A percentile compares a stretch with the other conserved stretches of the same genome.
These are phyloP conservation scores for Atrina japonica DNA, from an alignment of 2,888 invertebrate genomes.

Conservation along the genomic window DNA sequence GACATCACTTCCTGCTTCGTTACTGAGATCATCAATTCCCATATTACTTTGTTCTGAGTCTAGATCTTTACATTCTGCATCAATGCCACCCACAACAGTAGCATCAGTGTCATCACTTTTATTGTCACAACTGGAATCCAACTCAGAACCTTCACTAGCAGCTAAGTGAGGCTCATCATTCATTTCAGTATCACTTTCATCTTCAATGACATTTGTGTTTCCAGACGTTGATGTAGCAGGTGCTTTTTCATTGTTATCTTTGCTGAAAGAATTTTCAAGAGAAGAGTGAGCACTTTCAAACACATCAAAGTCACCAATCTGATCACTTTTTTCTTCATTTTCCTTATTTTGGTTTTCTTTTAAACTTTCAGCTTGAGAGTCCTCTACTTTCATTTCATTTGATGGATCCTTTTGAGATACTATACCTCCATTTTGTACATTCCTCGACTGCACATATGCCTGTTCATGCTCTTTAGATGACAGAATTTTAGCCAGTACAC, in stretches of 20 bases:
- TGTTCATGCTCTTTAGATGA: neutral
- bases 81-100: conserved; percentile 19
- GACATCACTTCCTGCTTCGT: too few species aligned
- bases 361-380: too few species aligned
- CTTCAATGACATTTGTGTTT: neutral
- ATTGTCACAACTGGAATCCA: conserved; percentile 21
- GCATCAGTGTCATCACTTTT: conserved; percentile 29
- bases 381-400: neutral
- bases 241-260: neutral
- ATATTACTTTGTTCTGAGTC: neutral
- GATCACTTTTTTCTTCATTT: too few species aligned
- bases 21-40: too few species aligned
- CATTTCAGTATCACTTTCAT: conserved; percentile 8
- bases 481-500: conserved; percentile 21
- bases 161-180: neutral
- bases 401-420: too few species aligned
- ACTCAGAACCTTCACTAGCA: neutral
- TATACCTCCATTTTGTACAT: neutral
- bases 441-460: neutral
- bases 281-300: too few species aligned
- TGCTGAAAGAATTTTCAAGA: neutral
- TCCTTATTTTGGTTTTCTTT: neutral
- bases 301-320: too few species aligned
- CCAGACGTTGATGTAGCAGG: neutral
- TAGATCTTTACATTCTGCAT: conserved; percentile 6